Base-by-base conservation (phyloP, 2,113 vertebrate genomes). In the Psittacara wagleri region DNA sequence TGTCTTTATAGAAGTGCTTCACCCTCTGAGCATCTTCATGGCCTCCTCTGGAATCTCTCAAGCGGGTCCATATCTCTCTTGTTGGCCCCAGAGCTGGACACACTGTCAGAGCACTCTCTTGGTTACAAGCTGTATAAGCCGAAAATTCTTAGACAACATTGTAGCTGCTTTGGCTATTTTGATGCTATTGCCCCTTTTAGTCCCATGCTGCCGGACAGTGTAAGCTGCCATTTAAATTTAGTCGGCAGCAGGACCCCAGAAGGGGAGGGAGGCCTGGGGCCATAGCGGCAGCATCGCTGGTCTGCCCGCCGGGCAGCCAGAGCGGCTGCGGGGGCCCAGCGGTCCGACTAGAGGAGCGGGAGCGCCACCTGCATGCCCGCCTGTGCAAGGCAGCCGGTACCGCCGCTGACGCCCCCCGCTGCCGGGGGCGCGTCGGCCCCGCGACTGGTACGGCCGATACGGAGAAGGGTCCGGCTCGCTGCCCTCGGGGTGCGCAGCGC, bases 291-390 rank as follows among this genome's bases (percentile, higher is more conserved):
- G 12, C 19, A 5, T 9, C 19, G 19, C 13, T 4, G 13, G 4
- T 4, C 31, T 14, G 5, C 33, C 19, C 12, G 8, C 55, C 11
- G 55, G 8, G 8, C 8, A n/a, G 33, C 20, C 19, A 8, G n/a
- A 4, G 13, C 1, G 9, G 23, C 9, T 17, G 20, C 20, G 5
- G 2, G 5, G 17, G 13, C 13, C 13, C 20, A 23, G 33, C 9
- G 6, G 79, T 49, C 35, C 20, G 9, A 97, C 96, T 73, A n/a
- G 83, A 96, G 80, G 91, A 62, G 79, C 93, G 16, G 2, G 64
- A 91, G 89, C 90, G 83, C 97, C 97, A 97, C 87, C 97, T 98
- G 90, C 84, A 90, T 97, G 77, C 15, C 10, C 1, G 2, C 13
- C 11, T 3, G 37, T 15, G 51, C 91, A 90, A 86, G 35, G 59